Base-by-base conservation (phyloP, 92 coral and sea anemone species). In the Scolanthus callimorphus region DNA sequence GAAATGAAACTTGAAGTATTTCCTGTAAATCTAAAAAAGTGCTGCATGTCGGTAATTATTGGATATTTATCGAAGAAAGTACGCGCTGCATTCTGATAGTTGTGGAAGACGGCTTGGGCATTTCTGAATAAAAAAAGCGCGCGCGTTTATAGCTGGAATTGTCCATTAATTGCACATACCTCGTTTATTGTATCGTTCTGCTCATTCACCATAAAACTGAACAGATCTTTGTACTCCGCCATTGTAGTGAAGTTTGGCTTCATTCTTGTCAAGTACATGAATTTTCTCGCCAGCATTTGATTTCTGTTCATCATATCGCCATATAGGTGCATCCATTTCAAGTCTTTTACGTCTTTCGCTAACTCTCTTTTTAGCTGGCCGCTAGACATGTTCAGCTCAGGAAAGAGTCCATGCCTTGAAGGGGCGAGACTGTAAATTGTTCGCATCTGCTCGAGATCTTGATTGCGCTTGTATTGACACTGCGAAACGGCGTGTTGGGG, bases 1-100 rank as follows among this genome's bases (percentile, higher is more conserved):
- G 49, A 76, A 86, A 28, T 51, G 76, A 47, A 86, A 72, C 13
- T 70, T 76, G 68, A 86, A 82, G 65, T 60, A 82, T 34, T 72
- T 82, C 25, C 53, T 62, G 65, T 82, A 62, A 20, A 67, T 55
- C 78, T 77, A 27, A 9, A 31, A 49, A 21, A 27, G n/a, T n/a
- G n/a, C n/a, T n/a, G n/a, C n/a, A n/a, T n/a, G n/a, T n/a, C n/a
- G n/a, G n/a, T n/a, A n/a, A n/a, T n/a, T n/a, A n/a, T n/a, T n/a
- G n/a, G n/a, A n/a, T n/a, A n/a, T n/a, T n/a, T n/a, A n/a, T n/a
- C n/a, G n/a, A n/a, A n/a, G n/a, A n/a, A n/a, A n/a, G n/a, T n/a
- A n/a, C n/a, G n/a, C n/a, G n/a, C n/a, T n/a, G n/a, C n/a, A n/a
- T n/a, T n/a, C n/a, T n/a, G n/a, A n/a, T n/a, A n/a, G n/a, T n/a